Evolutionary conservation across 2,888 invertebrate genomes (phyloP).

Genomic region (Stenotaenia linearis): DNA sequence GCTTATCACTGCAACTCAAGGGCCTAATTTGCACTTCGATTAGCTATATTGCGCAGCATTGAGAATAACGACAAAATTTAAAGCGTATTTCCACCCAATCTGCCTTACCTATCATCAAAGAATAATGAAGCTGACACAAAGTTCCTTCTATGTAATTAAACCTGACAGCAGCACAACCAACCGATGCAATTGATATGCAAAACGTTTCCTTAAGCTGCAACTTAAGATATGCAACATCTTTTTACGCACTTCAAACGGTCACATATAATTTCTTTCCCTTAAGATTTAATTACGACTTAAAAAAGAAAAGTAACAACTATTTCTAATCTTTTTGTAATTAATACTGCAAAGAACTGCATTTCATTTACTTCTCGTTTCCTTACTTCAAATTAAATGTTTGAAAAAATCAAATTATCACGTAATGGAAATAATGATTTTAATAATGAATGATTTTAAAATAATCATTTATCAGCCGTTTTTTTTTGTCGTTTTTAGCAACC

Average conservation of each 20-base stretch:
- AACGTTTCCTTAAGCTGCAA: conserved; percentile 19
- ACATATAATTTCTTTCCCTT: background rate
- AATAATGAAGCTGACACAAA: conserved; percentile 19
- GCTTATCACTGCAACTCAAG: background rate
- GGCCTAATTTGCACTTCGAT: conserved; percentile 11
- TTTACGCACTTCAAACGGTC: background rate
- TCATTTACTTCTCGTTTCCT: too few species aligned
- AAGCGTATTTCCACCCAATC: background rate
- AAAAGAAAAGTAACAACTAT: background rate
- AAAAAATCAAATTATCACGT: too few species aligned
- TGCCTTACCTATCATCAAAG: background rate
- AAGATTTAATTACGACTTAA: background rate
- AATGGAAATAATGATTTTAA: too few species aligned
- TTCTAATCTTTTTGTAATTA: background rate
- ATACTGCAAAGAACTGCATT: too few species aligned
- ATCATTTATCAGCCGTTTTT: too few species aligned
- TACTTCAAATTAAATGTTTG: too few species aligned
- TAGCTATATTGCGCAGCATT: background rate
- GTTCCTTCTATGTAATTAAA: conserved; percentile 8
- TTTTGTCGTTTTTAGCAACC: too few species aligned
- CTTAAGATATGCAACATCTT: background rate
- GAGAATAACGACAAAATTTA: background rate
- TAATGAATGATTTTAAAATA: too few species aligned
- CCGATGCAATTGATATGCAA: conserved; percentile 6
- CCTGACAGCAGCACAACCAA: conserved; percentile 5